Conservation (phyloP, 2,888 invertebrate genomes). For the Habroteleia sp. region DNA sequence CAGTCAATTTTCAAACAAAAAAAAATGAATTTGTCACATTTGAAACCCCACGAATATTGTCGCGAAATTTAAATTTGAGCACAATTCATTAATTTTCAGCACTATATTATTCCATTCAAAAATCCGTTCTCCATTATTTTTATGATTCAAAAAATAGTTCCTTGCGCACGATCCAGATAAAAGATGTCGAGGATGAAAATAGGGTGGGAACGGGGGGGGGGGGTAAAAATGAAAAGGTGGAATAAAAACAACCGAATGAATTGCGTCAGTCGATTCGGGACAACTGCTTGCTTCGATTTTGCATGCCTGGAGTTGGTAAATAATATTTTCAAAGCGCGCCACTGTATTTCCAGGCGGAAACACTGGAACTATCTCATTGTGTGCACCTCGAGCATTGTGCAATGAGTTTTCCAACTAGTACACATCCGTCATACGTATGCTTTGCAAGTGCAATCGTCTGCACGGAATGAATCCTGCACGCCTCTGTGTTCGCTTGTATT, state of each 20-base stretch:
- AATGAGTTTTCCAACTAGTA: slow-evolving; percentile 67
- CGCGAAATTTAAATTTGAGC: no score
- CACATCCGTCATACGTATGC: slow-evolving; percentile 64
- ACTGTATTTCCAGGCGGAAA: slow-evolving; percentile 62
- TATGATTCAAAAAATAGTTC: no score
- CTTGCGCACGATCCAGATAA: slow-evolving; percentile 6
- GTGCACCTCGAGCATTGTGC: slow-evolving; percentile 64
- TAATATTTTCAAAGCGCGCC: slow-evolving; percentile 62
- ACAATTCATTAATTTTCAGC: no score
- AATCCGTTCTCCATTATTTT: no score
- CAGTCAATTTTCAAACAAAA: no score
- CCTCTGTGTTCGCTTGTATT: slow-evolving; percentile 25
- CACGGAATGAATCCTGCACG: slow-evolving; percentile 57
- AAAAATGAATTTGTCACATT: no score
- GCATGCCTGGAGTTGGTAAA: slow-evolving; percentile 54
- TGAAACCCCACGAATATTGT: no score
- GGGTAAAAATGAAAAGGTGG: slow-evolving; percentile 31
- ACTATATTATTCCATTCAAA: no score
- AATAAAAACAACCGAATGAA: slow-evolving; percentile 52
- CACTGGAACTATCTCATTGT: slow-evolving; percentile 63
- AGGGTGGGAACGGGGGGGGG: neutral
- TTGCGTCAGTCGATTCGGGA: slow-evolving; percentile 57
- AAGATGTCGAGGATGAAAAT: slow-evolving; percentile 1
- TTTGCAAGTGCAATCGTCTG: slow-evolving; percentile 64
- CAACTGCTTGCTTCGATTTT: slow-evolving; percentile 57